Base-by-base conservation (phyloP, 2,113 vertebrate genomes). In the Genyomyrus donnyi region DNA sequence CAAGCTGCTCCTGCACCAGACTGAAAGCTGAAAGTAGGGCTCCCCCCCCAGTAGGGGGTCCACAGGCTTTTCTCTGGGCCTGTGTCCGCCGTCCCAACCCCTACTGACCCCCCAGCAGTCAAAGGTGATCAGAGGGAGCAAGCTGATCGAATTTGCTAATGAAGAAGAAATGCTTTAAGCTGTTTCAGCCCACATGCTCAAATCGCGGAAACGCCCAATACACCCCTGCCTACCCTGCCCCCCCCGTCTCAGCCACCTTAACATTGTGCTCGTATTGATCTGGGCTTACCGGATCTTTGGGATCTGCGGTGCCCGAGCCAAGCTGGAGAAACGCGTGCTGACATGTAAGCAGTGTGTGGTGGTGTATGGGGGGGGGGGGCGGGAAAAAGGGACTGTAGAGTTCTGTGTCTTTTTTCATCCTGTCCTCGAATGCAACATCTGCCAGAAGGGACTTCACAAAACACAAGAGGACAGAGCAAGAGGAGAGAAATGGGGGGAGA, bases 221-320 rank as follows among this genome's bases (percentile, higher is more conserved):
- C 93, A 93, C 92, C 92, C 93, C 94, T 92, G 90, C 31, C 5
- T 21, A 9, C 9, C 50, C 56, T 13, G 7, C 74, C 17, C 46
- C 35, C 94, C 94, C 93, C 93, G 90, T 93, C 93, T 90, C 91
- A 2, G 93, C 93, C 95, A 94, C 92, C 89, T 90, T 70, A 94
- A 95, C 95, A 96, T 95, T 96, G 96, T 96, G 95, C 92, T 52
- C 91, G 90, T 96, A 96, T 96, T 94, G 96, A 96, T 96, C 94
- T 92, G 90, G 5, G 91, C 90, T 91, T 92, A 94, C 93, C 91
- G 94, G 93, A 58, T 94, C 93, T 94, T 96, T 95, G 93, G 96
- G 95, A 96, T 95, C 95, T 95, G 95, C 92, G 93, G 93, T 94
- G 93, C 80, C 87, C 77, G 91, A 93, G 90, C 85, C 56, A 88